Percentiles rank a stretch among this genome's conserved stretches.
Evolutionary conservation across 2,888 invertebrate genomes (phyloP).

Genomic region (Epinotia demarniana): DNA sequence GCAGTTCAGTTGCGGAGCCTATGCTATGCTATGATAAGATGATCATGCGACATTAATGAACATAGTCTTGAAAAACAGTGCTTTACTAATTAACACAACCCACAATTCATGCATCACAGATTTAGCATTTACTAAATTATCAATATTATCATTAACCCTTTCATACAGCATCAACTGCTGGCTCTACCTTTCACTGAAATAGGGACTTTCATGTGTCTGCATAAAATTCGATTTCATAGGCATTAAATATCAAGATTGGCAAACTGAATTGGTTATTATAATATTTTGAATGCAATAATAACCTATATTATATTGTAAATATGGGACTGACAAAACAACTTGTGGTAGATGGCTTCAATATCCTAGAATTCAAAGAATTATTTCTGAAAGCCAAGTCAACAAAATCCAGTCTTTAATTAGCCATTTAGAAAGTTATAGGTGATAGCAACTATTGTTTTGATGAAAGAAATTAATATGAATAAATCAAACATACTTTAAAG

Average conservation of each 20-base stretch:
- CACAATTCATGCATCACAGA: constrained; percentile 1
- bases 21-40: no score
- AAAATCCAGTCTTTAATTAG: neutral
- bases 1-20: no score
- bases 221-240: neutral
- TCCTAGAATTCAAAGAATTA: neutral
- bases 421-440: neutral
- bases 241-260: neutral
- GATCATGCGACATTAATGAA: neutral
- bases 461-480: neutral
- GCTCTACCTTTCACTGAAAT: neutral
- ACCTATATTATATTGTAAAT: neutral
- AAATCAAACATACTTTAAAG: constrained; percentile 65
- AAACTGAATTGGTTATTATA: neutral
- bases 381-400: neutral
- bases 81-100: neutral
- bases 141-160: neutral
- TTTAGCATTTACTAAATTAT: neutral
- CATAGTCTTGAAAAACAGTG: neutral
- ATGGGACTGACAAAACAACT: neutral
- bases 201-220: neutral
- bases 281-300: neutral
- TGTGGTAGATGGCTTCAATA: neutral
- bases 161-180: neutral
- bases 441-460: neutral